Evolutionary conservation across 2,113 vertebrate genomes (phyloP).

Genomic region (Rattus rattus): DNA sequence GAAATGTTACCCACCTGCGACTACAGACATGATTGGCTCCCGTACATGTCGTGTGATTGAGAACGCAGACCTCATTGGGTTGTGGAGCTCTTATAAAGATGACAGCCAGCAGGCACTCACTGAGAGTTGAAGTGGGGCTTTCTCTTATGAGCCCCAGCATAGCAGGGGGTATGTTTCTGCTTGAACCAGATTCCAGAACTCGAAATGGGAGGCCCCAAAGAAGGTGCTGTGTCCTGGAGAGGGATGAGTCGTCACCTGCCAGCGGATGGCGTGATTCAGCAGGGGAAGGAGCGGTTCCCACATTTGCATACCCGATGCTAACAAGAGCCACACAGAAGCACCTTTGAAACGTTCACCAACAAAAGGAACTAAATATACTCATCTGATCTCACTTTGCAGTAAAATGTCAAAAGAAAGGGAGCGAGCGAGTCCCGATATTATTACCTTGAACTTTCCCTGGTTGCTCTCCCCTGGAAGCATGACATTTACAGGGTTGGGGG

Average conservation of each 20-base stretch:
- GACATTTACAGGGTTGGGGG: constrained; percentile 80
- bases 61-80: background rate
- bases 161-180: background rate
- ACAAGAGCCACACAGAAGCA: constrained; percentile 72
- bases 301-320: constrained; percentile 78
- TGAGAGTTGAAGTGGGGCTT: background rate
- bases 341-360: constrained; percentile 66
- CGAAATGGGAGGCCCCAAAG: too few species aligned
- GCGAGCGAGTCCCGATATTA: constrained; percentile 82
- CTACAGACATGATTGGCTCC: background rate
- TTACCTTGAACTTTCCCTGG: constrained; percentile 86
- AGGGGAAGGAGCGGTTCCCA: constrained; percentile 65
- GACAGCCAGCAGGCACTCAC: rapidly evolving
- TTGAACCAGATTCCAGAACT: background rate
- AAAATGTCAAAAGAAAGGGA: constrained; percentile 85
- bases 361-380: constrained; percentile 77
- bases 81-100: background rate
- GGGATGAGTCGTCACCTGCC: rapidly evolving
- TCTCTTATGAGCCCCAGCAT: background rate
- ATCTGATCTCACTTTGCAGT: constrained; percentile 80
- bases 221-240: rapidly evolving
- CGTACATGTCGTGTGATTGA: background rate
- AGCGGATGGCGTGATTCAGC: background rate
- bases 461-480: constrained; percentile 80
- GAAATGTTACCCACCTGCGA: background rate